These are phyloP conservation scores for Tetropium fuscum DNA, from an alignment of 2,888 invertebrate species.

Conservation along the genomic window DNA sequence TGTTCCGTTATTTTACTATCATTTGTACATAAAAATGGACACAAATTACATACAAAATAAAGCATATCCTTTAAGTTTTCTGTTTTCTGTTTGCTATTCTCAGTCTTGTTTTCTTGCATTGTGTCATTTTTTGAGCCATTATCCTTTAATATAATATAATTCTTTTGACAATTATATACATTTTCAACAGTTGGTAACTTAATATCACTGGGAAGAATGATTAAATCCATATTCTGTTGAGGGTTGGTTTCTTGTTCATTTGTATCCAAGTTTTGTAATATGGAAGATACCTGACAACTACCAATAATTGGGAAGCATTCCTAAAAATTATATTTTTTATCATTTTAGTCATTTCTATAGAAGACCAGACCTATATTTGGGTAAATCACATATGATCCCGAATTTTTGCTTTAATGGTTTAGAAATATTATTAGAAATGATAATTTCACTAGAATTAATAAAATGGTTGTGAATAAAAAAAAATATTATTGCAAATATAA, in stretches of 20 bases:
- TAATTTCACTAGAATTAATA: too few species aligned
- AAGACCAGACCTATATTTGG: too few species aligned
- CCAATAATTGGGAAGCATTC: conserved; percentile 61
- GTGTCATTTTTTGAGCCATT: conserved; percentile 39
- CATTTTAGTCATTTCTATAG: too few species aligned
- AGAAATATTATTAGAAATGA: too few species aligned
- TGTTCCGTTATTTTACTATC: conserved; percentile 62
- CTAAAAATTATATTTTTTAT: too few species aligned
- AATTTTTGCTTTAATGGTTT: too few species aligned
- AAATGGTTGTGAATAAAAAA: too few species aligned
- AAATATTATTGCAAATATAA: too few species aligned
- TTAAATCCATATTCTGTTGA: conserved; percentile 56
- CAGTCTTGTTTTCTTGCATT: conserved; percentile 8
- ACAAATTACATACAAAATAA: conserved; percentile 63
- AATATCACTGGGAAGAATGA: conserved; percentile 51
- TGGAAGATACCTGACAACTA: conserved; percentile 60
- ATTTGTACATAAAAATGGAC: conserved; percentile 62
- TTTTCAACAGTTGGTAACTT: conserved; percentile 49
- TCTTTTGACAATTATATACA: conserved; percentile 43
- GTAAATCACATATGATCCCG: too few species aligned
- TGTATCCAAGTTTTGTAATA: conserved; percentile 58
- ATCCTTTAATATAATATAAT: conserved; percentile 56
- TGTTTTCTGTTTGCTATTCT: conserved; percentile 31
- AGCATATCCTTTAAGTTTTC: conserved; percentile 57
- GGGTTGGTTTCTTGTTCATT: conserved; percentile 44